Percentiles rank a stretch among this genome's conserved stretches.
Evolutionary conservation across 2,113 vertebrate genomes (phyloP).

Genomic region (Lycaon pictus): DNA sequence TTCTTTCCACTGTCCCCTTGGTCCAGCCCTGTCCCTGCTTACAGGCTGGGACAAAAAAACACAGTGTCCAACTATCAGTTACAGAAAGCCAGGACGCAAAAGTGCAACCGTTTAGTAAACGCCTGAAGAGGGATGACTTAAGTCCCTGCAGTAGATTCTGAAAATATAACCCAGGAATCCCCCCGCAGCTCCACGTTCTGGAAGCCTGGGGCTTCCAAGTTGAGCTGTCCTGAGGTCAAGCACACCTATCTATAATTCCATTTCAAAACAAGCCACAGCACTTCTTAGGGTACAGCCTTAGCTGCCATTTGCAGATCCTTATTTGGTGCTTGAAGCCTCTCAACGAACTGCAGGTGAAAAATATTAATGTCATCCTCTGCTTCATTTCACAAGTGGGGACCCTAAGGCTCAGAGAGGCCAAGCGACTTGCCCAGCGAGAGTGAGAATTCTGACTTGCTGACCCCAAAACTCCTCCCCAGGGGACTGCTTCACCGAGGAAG

Average conservation of each 20-base stretch:
- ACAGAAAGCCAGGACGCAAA: background rate
- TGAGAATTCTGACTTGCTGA: conserved; percentile 28
- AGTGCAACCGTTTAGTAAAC: conserved; percentile 18
- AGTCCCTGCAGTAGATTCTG: background rate
- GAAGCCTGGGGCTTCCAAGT: background rate
- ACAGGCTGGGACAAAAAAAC: background rate
- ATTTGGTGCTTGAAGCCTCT: background rate
- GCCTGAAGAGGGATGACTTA: background rate
- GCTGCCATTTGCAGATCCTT: background rate
- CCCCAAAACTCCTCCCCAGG: background rate
- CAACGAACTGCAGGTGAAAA: background rate
- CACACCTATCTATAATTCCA: background rate
- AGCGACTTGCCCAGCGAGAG: background rate
- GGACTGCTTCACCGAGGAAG: background rate
- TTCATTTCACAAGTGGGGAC: background rate
- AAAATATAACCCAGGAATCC: background rate
- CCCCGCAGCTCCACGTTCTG: background rate
- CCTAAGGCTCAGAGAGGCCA: conserved; percentile 9
- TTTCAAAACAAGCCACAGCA: background rate
- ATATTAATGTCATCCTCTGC: background rate
- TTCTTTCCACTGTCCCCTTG: background rate
- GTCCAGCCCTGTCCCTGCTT: background rate
- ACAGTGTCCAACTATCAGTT: background rate
- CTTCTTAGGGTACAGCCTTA: background rate
- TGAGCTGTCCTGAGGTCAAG: background rate